These are phyloP conservation scores for Nezara viridula DNA, from an alignment of 2,888 invertebrate species.

Conservation along the genomic window DNA sequence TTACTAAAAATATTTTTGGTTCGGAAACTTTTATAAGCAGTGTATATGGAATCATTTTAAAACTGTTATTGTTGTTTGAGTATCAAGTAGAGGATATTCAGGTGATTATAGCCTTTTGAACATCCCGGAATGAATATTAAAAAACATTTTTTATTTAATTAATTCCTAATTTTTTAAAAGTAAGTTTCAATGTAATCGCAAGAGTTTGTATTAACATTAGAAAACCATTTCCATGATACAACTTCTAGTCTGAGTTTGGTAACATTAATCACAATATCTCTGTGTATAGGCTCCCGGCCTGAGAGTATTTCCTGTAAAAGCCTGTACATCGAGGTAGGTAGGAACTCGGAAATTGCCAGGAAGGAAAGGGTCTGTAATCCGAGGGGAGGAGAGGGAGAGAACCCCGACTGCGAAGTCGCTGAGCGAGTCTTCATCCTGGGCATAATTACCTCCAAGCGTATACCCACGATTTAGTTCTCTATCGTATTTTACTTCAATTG, in stretches of 20 bases:
- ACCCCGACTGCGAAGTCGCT: not conserved
- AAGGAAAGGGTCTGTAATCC: slow-evolving; percentile 28
- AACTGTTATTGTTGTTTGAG: too few species aligned
- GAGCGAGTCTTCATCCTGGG: not conserved
- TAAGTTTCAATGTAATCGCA: not conserved
- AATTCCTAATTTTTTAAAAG: not conserved
- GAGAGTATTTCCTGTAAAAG: not conserved
- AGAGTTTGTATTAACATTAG: not conserved
- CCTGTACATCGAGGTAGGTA: not conserved
- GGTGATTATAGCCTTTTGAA: too few species aligned
- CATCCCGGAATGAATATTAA: too few species aligned
- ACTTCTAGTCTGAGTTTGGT: not conserved
- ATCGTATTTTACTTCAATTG: not conserved
- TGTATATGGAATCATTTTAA: too few species aligned
- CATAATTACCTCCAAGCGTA: slow-evolving; percentile 2
- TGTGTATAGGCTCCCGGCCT: not conserved
- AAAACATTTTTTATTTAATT: too few species aligned
- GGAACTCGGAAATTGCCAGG: slow-evolving; percentile 43
- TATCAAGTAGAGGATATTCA: too few species aligned
- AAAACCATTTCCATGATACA: not conserved
- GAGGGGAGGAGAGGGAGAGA: not conserved
- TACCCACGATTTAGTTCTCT: not conserved
- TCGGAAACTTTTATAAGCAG: too few species aligned
- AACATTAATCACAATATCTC: not conserved
- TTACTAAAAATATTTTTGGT: too few species aligned